phyloP scores from a whole-genome alignment of 2,888 invertebrate species.

The Choristoneura rosaceana region DNA sequence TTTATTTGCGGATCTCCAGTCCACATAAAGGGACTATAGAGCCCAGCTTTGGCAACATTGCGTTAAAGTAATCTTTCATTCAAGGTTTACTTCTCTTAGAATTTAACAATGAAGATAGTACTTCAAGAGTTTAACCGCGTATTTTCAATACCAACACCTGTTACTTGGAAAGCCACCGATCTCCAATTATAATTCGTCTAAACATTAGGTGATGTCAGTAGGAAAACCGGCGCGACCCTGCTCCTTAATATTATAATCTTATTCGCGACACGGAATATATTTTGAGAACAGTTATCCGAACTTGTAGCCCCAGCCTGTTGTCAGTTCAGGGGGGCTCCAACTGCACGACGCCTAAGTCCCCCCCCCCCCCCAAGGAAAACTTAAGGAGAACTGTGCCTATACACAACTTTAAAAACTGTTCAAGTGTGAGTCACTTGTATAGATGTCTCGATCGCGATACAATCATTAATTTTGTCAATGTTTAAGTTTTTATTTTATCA shows the following conservation, averaged over 20 bases:
- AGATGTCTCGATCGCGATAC: background rate
- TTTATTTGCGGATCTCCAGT: too few species aligned
- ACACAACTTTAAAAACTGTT: background rate
- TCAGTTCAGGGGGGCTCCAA: constrained; percentile 19
- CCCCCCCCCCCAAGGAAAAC: constrained; percentile 22
- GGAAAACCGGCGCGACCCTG: constrained; percentile 50
- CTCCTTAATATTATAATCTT: constrained; percentile 83
- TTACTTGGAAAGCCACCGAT: constrained; percentile 54
- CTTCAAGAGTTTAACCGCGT: background rate
- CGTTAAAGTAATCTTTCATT: background rate
- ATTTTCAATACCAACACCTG: constrained; percentile 31
- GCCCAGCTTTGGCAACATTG: background rate
- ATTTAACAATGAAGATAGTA: background rate
- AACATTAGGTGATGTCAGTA: constrained; percentile 33
- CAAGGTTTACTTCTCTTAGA: background rate
- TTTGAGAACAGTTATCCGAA: constrained; percentile 61
- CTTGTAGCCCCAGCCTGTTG: constrained; percentile 51
- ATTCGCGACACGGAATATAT: constrained; percentile 83
- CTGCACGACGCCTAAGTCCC: constrained; percentile 20
- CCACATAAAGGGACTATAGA: too few species aligned
- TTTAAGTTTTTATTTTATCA: too few species aligned
- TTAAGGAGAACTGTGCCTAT: constrained; percentile 17
- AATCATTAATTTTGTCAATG: too few species aligned
- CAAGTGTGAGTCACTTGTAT: background rate
- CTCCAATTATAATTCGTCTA: constrained; percentile 74